Base-by-base conservation (phyloP, 2,888 invertebrate genomes). In the Syrista parreyssii region DNA sequence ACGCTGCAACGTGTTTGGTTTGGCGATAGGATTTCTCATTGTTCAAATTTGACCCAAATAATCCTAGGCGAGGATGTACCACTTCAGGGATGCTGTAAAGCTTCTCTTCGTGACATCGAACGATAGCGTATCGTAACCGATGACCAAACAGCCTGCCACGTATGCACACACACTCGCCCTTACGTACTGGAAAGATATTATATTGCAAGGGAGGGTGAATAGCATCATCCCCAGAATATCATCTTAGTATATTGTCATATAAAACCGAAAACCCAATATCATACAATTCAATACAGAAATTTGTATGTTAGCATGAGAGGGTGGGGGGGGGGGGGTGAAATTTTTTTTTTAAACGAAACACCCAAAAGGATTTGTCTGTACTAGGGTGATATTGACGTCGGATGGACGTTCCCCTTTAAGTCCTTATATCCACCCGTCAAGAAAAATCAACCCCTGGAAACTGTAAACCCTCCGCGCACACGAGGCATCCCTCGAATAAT, bases 1-100 rank as follows among this genome's bases (percentile, higher is more conserved):
- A 33, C 71, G 33, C 71, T 75, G 78, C 75, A 40, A 77, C 75
- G 71, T 78, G 78, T 79, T 81, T 79, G 79, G 75, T 79, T 79
- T 80, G 74, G 73, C 74, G 80, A 77, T 79, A 77, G 79, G 78
- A 80, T 81, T 81, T 80, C 78, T 76, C 75, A 33, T 32, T 71
- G 71, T 71, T 71, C 71, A 71, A 71, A 71, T 31, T 71, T 71
- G 12, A 71, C 71, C 31, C 71, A 33, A 71, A 71, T 71, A 33
- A 33, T 71, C 31, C 31, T 71, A 33, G 33, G 71, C 33, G 71
- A 71, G 32, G 71, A 33, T 32, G 71, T 71, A 71, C 31, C 71
- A 71, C 32, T 71, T 55, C 23, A 55, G 23, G 23, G 55, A 55
- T 55, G 55, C 55, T 55, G 55, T 23, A 55, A 55, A 23, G 55